Evolutionary conservation across 2,113 vertebrate species (phyloP).

Genomic region (Machaerirhynchus nigripectus): DNA sequence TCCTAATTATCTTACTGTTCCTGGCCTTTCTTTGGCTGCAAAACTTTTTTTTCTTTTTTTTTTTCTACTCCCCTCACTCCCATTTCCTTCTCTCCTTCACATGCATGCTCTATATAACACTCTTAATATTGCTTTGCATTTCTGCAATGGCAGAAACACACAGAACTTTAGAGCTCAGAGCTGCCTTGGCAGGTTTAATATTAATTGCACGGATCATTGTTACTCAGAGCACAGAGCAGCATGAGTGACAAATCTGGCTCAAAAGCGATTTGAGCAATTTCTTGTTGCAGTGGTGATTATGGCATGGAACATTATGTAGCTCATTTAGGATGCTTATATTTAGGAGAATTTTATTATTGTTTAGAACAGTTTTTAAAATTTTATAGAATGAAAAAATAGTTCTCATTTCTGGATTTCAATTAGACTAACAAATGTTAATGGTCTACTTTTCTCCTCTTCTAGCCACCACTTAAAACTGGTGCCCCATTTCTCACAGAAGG

Average conservation of each 20-base stretch:
- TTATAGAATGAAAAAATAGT: background rate
- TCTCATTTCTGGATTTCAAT: background rate
- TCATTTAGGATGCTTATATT: slow-evolving; percentile 46
- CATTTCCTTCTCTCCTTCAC: background rate
- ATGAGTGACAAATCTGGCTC: slow-evolving; percentile 42
- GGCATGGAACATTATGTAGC: slow-evolving; percentile 15
- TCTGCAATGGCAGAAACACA: background rate
- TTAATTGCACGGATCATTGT: slow-evolving; percentile 52
- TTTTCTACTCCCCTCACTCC: background rate
- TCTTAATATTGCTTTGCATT: background rate
- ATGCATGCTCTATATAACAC: background rate
- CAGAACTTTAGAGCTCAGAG: background rate
- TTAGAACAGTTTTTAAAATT: background rate
- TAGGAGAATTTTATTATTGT: slow-evolving; percentile 28
- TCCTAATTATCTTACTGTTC: slow-evolving; percentile 19
- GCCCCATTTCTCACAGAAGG: background rate
- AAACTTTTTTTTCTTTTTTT: background rate
- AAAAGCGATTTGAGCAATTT: slow-evolving; percentile 3
- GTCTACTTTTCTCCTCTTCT: background rate
- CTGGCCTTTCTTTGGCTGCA: background rate
- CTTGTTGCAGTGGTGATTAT: slow-evolving; percentile 48
- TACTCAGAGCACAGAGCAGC: slow-evolving; percentile 44
- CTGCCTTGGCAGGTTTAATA: slow-evolving; percentile 24
- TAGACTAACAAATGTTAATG: slow-evolving; percentile 7
- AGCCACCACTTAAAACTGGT: background rate